A percentile compares a stretch with the other conserved stretches of the same genome.
Evolutionary conservation across 2,888 invertebrate species (phyloP).

Genomic region (Morinoia aosen): DNA sequence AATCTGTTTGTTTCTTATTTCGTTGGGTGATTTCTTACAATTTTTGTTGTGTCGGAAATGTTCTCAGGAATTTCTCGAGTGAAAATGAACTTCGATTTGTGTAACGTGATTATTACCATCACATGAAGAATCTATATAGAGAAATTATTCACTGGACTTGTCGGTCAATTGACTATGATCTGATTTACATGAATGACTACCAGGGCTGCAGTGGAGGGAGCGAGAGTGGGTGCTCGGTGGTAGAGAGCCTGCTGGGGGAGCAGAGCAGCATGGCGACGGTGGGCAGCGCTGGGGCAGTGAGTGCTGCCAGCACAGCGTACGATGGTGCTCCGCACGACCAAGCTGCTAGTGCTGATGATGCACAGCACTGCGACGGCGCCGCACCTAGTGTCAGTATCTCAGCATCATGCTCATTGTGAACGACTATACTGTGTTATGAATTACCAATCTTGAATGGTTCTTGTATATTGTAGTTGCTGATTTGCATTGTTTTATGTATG

Average conservation of each 20-base stretch:
- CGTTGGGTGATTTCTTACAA: not conserved
- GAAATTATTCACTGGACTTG: not conserved
- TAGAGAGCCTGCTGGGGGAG: constrained; percentile 86
- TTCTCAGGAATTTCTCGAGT: not conserved
- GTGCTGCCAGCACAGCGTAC: constrained; percentile 81
- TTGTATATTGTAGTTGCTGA: too few relatives aligned
- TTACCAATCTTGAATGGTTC: too few relatives aligned
- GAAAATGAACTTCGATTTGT: not conserved
- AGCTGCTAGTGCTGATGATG: constrained; percentile 59
- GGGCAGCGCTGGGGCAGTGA: constrained; percentile 32
- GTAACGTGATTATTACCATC: not conserved
- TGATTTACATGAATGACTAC: constrained; percentile 59
- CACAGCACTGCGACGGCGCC: constrained; percentile 75
- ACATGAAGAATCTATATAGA: not conserved
- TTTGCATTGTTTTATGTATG: too few relatives aligned
- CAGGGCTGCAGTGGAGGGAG: constrained; percentile 80
- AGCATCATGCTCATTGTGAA: not conserved
- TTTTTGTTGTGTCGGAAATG: not conserved
- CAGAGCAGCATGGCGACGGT: constrained; percentile 39
- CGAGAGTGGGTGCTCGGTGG: constrained; percentile 92
- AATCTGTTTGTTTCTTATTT: not conserved
- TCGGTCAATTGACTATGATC: not conserved
- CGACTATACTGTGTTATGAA: not conserved
- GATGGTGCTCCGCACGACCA: constrained; percentile 80
- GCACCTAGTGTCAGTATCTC: constrained; percentile 74